Base-by-base conservation (phyloP, 2,888 invertebrate species). In the Chymomyza procnemis region DNA sequence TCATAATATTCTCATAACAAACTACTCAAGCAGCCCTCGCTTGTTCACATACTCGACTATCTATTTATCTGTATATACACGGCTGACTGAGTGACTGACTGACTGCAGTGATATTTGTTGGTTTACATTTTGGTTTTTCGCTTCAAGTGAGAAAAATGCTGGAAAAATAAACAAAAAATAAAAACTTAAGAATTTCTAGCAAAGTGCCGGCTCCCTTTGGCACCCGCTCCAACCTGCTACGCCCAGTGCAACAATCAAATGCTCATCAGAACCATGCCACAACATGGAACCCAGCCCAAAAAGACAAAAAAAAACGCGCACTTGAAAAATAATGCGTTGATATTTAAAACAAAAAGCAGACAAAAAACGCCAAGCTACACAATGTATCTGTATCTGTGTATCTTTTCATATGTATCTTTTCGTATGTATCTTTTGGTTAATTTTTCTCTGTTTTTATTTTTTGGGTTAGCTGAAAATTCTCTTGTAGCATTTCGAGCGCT, bases 131-230 rank as follows among this genome's bases (percentile, higher is more conserved):
- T 64, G 82, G 74, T 75, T 82, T 85, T 75, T 73, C 75, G 74
- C 71, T 75, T 69, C 72, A 78, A 83, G 83, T 88, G 85, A 83
- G 86, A 87, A 81, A 77, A 87, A 77, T 82, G 80, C 76, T 85
- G 74, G 77, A 73, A 81, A 86, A 79, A 75, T 78, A 88, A 88
- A 84, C 82, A 86, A 78, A 74, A 88, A 88, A 84, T 80, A 86
- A 78, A 74, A 70, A 19, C 62, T 21, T 56, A 48, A 67, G 50
- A 64, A 55, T 67, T 66, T 22, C 55, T 63, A 56, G 46, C 67
- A 66, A 74, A 65, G 76, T 64, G 69, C 50, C 64, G 34, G 18
- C 26, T 54, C 18, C 21, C 21, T 52, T 54, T 54, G 50, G 16
- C 14, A 16, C 16, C 47, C 16, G 9, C 47, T 47, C 50, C 19